Evolutionary conservation across 2,797 vertebrate genomes (phyloP).

Genomic region (Sebastes kiyomatsui): DNA sequence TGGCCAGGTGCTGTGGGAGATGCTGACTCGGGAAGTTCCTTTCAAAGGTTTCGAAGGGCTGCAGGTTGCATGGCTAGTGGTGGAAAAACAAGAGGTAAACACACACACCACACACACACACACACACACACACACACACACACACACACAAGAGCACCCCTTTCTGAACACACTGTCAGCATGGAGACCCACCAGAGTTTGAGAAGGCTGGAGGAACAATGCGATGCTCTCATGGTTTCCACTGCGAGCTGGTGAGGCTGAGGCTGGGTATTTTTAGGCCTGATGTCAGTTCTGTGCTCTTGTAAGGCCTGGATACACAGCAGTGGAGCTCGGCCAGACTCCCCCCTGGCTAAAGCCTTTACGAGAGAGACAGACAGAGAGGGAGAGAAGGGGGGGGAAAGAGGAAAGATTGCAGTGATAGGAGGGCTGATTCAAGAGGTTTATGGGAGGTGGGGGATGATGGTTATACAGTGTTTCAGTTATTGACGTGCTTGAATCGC

Average conservation of each 20-base stretch:
- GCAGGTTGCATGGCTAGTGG: conserved; percentile 99
- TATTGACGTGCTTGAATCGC: conserved; percentile 31
- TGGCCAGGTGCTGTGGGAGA: conserved; percentile 96
- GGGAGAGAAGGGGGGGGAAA: background rate
- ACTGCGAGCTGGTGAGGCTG: conserved; percentile 74
- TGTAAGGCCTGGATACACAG: conserved; percentile 82
- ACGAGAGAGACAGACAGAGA: conserved; percentile 41
- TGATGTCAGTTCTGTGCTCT: conserved; percentile 83
- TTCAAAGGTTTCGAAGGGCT: conserved; percentile 99
- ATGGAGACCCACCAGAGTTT: conserved; percentile 43
- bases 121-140: background rate
- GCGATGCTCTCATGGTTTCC: conserved; percentile 81
- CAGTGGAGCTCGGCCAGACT: conserved; percentile 70
- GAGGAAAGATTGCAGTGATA: conserved; percentile 18
- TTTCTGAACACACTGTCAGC: conserved; percentile 20
- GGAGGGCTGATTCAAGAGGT: conserved; percentile 43
- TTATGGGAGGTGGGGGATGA: conserved; percentile 43
- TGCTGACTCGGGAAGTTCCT: conserved; percentile 98
- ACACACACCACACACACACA: background rate
- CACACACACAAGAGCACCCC: background rate
- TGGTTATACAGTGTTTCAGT: conserved; percentile 45
- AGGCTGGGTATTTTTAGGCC: conserved; percentile 84
- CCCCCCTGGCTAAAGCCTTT: conserved; percentile 60
- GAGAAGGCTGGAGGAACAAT: conserved; percentile 71
- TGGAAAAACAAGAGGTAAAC: conserved; percentile 96